A percentile compares a stretch with the other conserved stretches of the same genome.
These are phyloP conservation scores for Choristoneura rosaceana DNA, from an alignment of 2,888 invertebrate genomes.

Conservation along the genomic window DNA sequence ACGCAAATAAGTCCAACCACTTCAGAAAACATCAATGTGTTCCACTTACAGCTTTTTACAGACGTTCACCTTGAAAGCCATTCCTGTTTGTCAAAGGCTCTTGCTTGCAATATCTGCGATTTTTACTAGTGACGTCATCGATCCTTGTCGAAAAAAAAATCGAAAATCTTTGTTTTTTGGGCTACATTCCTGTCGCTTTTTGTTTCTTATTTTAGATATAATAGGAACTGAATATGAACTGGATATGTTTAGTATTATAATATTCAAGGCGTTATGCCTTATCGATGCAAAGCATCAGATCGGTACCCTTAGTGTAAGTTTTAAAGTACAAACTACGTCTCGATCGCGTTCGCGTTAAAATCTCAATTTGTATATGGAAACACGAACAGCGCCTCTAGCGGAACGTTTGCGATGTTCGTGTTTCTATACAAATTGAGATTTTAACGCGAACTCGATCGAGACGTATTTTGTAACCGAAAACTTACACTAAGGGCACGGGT, in stretches of 20 bases:
- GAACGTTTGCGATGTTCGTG: no score
- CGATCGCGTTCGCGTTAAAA: no score
- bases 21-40: conserved; percentile 17
- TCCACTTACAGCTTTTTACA: conserved; percentile 8
- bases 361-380: no score
- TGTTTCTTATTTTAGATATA: neutral
- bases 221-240: neutral
- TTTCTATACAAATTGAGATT: no score
- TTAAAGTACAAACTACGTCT: no score
- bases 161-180: neutral
- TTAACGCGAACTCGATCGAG: no score
- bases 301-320: no score
- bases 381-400: no score
- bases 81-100: conserved; percentile 4
- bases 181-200: conserved; percentile 5
- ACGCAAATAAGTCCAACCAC: conserved; percentile 49
- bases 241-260: neutral
- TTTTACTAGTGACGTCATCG: conserved; percentile 12
- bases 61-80: conserved; percentile 19
- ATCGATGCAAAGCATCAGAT: neutral
- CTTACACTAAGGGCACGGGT: no score
- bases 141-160: conserved; percentile 1
- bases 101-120: conserved; percentile 5
- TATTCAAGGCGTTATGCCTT: neutral
- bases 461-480: no score